phyloP scores from a whole-genome alignment of 2,888 invertebrate species.

The Meta bourneti region DNA sequence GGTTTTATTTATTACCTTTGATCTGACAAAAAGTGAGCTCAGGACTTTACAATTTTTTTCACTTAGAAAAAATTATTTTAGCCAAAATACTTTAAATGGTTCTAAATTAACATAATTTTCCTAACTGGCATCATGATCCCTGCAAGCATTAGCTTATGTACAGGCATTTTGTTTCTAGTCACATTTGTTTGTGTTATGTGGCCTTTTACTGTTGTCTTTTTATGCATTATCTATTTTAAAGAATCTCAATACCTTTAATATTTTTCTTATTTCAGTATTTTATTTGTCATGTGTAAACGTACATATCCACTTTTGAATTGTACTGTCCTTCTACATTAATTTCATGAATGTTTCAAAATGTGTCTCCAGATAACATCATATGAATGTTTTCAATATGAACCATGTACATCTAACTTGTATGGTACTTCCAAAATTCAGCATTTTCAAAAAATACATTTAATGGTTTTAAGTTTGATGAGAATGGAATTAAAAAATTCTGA shows the following conservation, averaged over 20 bases:
- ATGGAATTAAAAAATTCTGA: not conserved
- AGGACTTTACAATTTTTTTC: slow-evolving; percentile 15
- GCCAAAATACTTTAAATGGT: slow-evolving; percentile 6
- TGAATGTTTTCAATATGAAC: not conserved
- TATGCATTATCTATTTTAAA: slow-evolving; percentile 36
- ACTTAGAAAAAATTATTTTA: slow-evolving; percentile 5
- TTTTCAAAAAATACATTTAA: not conserved
- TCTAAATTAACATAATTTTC: slow-evolving; percentile 2
- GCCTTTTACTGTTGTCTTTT: slow-evolving; percentile 39
- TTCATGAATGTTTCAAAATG: not conserved
- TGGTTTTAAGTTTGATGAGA: not conserved
- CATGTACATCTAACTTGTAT: not conserved
- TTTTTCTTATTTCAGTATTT: slow-evolving; percentile 44
- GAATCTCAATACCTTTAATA: slow-evolving; percentile 42
- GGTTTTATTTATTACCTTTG: slow-evolving; percentile 65
- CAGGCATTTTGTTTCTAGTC: slow-evolving; percentile 74
- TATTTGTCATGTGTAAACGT: not conserved
- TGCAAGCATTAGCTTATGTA: slow-evolving; percentile 42
- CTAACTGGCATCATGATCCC: slow-evolving; percentile 3
- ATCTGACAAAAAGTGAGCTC: slow-evolving; percentile 34
- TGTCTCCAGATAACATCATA: not conserved
- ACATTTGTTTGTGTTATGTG: slow-evolving; percentile 64
- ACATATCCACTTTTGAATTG: not conserved
- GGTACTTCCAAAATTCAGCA: not conserved
- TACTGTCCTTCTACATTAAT: not conserved